Evolutionary conservation across 2,888 invertebrate genomes (phyloP).

Genomic region (Orthosia gracilis): DNA sequence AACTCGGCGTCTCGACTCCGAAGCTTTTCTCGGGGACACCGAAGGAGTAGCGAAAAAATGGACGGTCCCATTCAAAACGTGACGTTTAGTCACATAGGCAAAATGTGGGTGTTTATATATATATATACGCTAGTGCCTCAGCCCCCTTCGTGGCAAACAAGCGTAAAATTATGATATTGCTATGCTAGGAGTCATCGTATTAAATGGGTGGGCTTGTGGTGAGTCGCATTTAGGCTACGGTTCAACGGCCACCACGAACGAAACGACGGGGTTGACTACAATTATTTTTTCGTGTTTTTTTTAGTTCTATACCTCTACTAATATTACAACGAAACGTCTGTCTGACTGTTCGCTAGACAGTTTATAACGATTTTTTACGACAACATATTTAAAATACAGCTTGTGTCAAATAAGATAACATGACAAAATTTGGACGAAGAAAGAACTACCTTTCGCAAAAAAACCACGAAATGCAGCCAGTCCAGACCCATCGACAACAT

Average conservation of each 20-base stretch:
- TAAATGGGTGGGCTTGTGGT: too few relatives aligned
- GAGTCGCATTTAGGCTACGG: constrained; percentile 38
- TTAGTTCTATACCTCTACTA: not conserved
- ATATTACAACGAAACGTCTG: not conserved
- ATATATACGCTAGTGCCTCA: too few relatives aligned
- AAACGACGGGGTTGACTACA: not conserved
- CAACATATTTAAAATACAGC: not conserved
- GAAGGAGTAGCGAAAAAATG: too few relatives aligned
- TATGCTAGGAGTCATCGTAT: constrained; percentile 41
- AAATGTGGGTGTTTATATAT: too few relatives aligned
- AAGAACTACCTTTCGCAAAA: too few relatives aligned
- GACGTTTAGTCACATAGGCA: too few relatives aligned
- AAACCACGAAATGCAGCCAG: too few relatives aligned
- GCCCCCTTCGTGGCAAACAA: not conserved
- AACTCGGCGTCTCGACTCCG: too few relatives aligned
- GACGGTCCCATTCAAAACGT: too few relatives aligned
- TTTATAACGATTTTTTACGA: not conserved
- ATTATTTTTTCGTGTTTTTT: not conserved
- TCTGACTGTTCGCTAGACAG: too few relatives aligned
- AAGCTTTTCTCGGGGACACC: too few relatives aligned
- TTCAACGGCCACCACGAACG: constrained; percentile 48
- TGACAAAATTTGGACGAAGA: not conserved
- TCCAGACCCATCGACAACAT: too few relatives aligned
- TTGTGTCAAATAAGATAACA: not conserved
- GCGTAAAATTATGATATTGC: constrained; percentile 1